Evolutionary conservation across 2,888 invertebrate species (phyloP).

Genomic region (Drosophila diplacantha): DNA sequence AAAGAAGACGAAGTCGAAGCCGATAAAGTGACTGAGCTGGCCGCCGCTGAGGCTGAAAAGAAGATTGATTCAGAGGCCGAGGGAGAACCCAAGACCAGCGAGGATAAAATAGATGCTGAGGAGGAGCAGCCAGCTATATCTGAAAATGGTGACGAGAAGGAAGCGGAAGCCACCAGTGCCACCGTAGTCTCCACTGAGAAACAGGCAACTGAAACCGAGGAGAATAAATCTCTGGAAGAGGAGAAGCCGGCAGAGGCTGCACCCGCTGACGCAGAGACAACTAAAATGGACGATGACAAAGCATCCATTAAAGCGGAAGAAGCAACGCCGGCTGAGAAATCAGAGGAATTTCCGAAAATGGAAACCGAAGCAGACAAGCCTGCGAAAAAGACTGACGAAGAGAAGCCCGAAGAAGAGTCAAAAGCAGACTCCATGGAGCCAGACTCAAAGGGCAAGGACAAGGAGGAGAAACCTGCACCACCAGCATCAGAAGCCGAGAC

Average conservation of each 20-base stretch:
- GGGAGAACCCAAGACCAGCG: conserved; percentile 24
- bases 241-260: conserved; percentile 9
- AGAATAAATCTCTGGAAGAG: conserved; percentile 23
- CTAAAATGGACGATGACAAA: conserved; percentile 29
- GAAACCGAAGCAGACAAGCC: conserved; percentile 20
- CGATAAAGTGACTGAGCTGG: background rate
- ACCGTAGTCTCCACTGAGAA: conserved; percentile 2
- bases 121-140: conserved; percentile 61
- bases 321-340: conserved; percentile 2
- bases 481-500: conserved; percentile 11
- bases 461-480: conserved; percentile 4
- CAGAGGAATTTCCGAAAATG: conserved; percentile 5
- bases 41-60: conserved; percentile 39
- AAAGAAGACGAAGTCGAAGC: background rate
- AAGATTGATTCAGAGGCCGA: conserved; percentile 29
- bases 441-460: conserved; percentile 9
- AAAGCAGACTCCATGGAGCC: conserved; percentile 18
- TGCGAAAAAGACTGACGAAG: conserved; percentile 37
- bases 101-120: conserved; percentile 71
- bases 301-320: background rate
- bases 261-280: conserved; percentile 6
- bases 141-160: conserved; percentile 56
- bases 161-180: conserved; percentile 37
- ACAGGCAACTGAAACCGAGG: conserved; percentile 18
- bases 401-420: conserved; percentile 16